Conservation (phyloP, 35 echinoderm and acorn worm genomes). For the Heliocidaris erythrogramma region DNA sequence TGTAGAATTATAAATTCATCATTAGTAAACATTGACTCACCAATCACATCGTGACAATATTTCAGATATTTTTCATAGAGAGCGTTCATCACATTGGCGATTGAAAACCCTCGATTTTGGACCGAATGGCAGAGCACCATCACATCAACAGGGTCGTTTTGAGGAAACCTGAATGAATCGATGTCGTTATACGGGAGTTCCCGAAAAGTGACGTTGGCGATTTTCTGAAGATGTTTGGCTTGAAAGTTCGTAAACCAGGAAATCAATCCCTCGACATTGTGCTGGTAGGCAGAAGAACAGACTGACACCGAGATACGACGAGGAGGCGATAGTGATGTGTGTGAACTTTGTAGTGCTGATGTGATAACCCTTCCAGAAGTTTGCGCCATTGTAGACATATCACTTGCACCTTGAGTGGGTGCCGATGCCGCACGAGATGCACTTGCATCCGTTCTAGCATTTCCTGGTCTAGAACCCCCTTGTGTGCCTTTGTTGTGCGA, state of each 20-base stretch:
- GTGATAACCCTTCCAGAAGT: too few relatives aligned
- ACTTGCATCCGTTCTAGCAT: background rate
- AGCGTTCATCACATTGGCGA: background rate
- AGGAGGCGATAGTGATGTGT: background rate
- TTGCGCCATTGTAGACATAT: background rate
- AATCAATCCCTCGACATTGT: background rate
- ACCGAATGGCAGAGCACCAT: conserved; percentile 18
- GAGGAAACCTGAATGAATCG: conserved; percentile 4
- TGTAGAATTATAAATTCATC: too few relatives aligned
- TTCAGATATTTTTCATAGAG: conserved; percentile 18
- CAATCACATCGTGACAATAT: background rate
- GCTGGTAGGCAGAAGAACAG: background rate
- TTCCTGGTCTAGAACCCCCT: background rate
- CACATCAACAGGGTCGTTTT: background rate
- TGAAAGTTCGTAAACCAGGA: background rate
- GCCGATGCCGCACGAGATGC: background rate
- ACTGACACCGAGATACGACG: background rate
- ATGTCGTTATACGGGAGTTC: background rate
- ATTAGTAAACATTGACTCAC: background rate
- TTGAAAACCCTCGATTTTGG: background rate
- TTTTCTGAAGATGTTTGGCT: background rate
- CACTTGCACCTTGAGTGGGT: background rate
- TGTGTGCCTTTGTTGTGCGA: background rate
- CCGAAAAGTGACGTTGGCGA: background rate
- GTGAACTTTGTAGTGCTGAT: background rate